These are phyloP conservation scores for Antennarius striatus DNA, from an alignment of 2,113 vertebrate genomes.

Conservation along the genomic window DNA sequence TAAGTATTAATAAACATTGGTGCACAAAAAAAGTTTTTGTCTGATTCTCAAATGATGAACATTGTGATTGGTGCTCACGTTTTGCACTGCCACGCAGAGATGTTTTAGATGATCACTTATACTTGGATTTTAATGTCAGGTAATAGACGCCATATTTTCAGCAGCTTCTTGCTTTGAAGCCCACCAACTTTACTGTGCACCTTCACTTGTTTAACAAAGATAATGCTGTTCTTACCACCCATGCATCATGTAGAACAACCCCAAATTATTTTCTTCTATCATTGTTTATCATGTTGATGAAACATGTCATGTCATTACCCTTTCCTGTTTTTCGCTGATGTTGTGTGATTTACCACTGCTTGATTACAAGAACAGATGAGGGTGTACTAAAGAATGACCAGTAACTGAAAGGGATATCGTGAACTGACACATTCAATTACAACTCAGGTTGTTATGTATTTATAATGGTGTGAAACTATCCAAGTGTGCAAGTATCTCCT, in stretches of 20 bases:
- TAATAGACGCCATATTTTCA: no score
- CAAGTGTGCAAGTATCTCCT: not conserved
- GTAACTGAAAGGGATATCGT: no score
- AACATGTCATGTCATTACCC: constrained; percentile 33
- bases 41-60: no score
- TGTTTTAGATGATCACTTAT: no score
- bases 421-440: not conserved
- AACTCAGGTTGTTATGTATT: not conserved
- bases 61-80: no score
- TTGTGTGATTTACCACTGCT: constrained; percentile 12
- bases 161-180: no score
- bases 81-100: no score
- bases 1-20: not conserved
- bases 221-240: not conserved
- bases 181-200: no score
- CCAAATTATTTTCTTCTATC: constrained; percentile 40
- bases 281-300: constrained; percentile 33
- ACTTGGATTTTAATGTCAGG: no score
- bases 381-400: not conserved
- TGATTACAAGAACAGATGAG: constrained; percentile 1
- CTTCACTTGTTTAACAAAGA: no score
- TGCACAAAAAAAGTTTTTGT: no score
- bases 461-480: not conserved
- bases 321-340: not conserved
- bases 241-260: constrained; percentile 37